phyloP scores from a whole-genome alignment of 2,888 invertebrate genomes.

The Caenorhabditis macrosperma region DNA sequence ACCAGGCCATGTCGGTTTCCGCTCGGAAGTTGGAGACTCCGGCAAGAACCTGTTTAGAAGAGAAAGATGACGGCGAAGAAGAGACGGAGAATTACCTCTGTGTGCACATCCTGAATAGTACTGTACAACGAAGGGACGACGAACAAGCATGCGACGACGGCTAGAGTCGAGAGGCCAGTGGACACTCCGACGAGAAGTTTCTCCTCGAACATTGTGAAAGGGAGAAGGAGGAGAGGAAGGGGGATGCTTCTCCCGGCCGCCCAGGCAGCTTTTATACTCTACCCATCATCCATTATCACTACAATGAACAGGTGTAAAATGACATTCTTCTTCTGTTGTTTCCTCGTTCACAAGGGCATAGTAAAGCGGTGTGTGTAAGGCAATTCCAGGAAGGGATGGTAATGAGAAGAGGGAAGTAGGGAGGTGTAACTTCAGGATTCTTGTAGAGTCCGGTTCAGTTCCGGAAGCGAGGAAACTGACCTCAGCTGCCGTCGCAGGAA shows the following conservation, averaged over 20 bases:
- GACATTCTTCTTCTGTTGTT: constrained; percentile 2
- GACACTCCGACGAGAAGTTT: constrained; percentile 66
- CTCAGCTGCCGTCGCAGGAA: too few relatives aligned
- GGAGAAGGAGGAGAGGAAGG: background rate
- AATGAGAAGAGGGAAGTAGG: background rate
- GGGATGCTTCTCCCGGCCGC: background rate
- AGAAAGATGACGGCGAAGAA: background rate
- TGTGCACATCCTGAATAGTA: constrained; percentile 70
- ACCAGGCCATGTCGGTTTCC: constrained; percentile 77
- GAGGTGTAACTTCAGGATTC: background rate
- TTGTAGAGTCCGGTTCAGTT: too few relatives aligned
- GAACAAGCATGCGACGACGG: constrained; percentile 66
- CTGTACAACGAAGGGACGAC: constrained; percentile 75
- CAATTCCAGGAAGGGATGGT: background rate
- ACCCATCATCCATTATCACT: constrained; percentile 35
- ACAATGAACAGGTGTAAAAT: constrained; percentile 34
- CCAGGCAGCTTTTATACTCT: constrained; percentile 22
- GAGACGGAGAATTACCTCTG: constrained; percentile 29
- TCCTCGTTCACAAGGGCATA: constrained; percentile 14
- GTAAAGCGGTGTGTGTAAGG: constrained; percentile 15
- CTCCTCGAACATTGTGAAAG: constrained; percentile 61
- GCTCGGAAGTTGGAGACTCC: constrained; percentile 68
- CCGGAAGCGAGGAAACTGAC: background rate
- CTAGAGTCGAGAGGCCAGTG: constrained; percentile 59
- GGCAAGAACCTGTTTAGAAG: constrained; percentile 60